These are phyloP conservation scores for Polydrusus cervinus DNA, from an alignment of 2,888 invertebrate genomes.

Conservation along the genomic window DNA sequence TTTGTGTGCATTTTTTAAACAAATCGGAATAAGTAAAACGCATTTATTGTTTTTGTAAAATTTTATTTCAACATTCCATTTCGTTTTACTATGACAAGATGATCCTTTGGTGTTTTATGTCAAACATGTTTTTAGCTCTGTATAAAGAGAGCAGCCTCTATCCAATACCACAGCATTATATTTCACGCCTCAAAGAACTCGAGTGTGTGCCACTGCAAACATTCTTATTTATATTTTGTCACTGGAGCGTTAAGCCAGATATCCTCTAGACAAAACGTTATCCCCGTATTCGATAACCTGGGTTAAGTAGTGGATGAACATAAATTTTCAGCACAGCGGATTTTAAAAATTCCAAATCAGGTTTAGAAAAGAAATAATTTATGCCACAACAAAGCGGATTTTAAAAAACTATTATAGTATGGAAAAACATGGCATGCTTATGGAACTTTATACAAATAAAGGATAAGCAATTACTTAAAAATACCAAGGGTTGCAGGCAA, in stretches of 20 bases:
- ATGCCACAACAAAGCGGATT: no score
- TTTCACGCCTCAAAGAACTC: slow-evolving; percentile 9
- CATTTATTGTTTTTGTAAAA: no score
- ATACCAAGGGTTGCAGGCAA: no score
- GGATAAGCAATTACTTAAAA: no score
- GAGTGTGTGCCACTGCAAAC: slow-evolving; percentile 20
- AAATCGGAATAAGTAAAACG: no score
- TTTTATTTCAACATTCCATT: no score
- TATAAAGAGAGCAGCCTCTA: not conserved
- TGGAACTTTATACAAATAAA: no score
- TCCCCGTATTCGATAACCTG: slow-evolving; percentile 13
- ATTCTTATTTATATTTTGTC: slow-evolving; percentile 22
- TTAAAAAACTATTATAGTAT: no score
- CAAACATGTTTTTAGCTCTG: not conserved
- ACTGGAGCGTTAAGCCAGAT: slow-evolving; percentile 24
- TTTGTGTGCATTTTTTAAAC: not conserved
- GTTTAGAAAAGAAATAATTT: not conserved
- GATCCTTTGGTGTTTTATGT: no score
- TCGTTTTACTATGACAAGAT: no score
- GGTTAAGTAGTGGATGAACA: slow-evolving; percentile 14
- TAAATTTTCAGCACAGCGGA: slow-evolving; percentile 7
- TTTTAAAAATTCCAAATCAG: not conserved
- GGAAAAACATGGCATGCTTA: no score
- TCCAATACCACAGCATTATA: slow-evolving; percentile 21
- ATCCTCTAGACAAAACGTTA: slow-evolving; percentile 22